Percentiles rank a stretch among this genome's conserved stretches.
Conservation (phyloP, 1,140 invertebrate genomes). For the Drosophila ambigua region DNA sequence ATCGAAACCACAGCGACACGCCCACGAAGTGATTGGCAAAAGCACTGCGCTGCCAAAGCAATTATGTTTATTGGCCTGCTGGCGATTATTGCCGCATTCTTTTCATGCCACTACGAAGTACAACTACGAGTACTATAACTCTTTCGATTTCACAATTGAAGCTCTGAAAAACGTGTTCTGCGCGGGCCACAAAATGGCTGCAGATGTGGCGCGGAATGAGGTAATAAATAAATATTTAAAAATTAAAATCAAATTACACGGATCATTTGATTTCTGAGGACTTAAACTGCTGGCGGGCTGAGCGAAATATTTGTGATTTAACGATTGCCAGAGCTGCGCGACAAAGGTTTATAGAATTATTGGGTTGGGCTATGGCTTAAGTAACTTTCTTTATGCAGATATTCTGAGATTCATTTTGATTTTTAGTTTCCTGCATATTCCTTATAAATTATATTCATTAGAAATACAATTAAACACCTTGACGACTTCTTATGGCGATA, state of each 20-base stretch:
- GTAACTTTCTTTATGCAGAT: too few relatives aligned
- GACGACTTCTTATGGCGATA: background rate
- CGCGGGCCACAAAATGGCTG: slow-evolving; percentile 1
- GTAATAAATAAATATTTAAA: slow-evolving; percentile 45
- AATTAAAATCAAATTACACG: slow-evolving; percentile 26
- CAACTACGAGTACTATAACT: background rate
- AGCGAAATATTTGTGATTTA: background rate
- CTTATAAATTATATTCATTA: too few relatives aligned
- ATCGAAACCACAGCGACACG: slow-evolving; percentile 16
- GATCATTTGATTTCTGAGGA: background rate
- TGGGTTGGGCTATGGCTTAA: too few relatives aligned
- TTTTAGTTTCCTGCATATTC: too few relatives aligned
- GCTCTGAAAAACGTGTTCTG: slow-evolving; percentile 32
- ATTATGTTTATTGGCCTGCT: slow-evolving; percentile 46
- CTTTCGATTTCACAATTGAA: slow-evolving; percentile 48
- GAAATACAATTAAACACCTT: too few relatives aligned
- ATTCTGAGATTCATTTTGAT: too few relatives aligned
- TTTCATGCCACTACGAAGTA: background rate
- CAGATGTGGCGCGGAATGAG: slow-evolving; percentile 5
- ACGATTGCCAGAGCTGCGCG: too few relatives aligned
- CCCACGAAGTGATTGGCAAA: slow-evolving; percentile 36
- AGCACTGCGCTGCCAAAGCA: slow-evolving; percentile 7
- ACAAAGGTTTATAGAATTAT: too few relatives aligned
- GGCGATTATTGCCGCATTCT: slow-evolving; percentile 55
- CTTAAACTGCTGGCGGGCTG: background rate